Percentiles rank a stretch among this genome's conserved stretches.
These are phyloP conservation scores for Mythimna vitellina DNA, from an alignment of 2,888 invertebrate genomes.

Conservation along the genomic window DNA sequence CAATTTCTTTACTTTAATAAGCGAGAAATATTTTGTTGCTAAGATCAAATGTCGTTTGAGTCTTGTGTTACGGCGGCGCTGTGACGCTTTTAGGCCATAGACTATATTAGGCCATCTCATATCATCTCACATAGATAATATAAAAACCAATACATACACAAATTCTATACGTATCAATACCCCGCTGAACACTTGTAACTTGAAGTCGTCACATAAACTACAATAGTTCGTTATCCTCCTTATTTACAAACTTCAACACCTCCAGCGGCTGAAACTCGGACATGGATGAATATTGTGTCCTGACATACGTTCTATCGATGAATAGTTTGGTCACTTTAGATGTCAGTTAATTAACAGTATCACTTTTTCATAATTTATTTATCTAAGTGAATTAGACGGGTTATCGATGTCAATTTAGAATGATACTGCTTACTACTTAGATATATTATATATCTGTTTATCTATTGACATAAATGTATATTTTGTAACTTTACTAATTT, in stretches of 20 bases:
- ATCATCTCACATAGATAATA: background rate
- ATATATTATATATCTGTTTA: constrained; percentile 15
- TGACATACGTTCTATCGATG: background rate
- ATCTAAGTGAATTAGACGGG: constrained; percentile 43
- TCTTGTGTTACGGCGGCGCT: constrained; percentile 45
- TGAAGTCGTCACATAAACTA: constrained; percentile 16
- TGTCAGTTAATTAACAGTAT: constrained; percentile 20
- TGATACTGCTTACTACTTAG: constrained; percentile 1
- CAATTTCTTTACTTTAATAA: constrained; percentile 70
- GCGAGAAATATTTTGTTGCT: constrained; percentile 58
- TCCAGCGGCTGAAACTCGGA: constrained; percentile 3
- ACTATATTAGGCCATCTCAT: background rate
- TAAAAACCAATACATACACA: background rate
- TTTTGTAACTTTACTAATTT: constrained; percentile 21
- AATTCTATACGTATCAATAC: background rate
- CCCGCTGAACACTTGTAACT: constrained; percentile 13
- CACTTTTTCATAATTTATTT: constrained; percentile 43
- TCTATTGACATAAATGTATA: constrained; percentile 6
- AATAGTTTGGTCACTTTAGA: constrained; percentile 4
- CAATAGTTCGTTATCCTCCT: constrained; percentile 32
- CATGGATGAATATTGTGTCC: constrained; percentile 8
- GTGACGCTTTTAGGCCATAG: background rate
- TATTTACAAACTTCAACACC: constrained; percentile 18
- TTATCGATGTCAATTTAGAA: constrained; percentile 48
- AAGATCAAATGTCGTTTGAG: constrained; percentile 61